Evolutionary conservation across 2,888 invertebrate species (phyloP).

Genomic region (Polymixis lichenea): DNA sequence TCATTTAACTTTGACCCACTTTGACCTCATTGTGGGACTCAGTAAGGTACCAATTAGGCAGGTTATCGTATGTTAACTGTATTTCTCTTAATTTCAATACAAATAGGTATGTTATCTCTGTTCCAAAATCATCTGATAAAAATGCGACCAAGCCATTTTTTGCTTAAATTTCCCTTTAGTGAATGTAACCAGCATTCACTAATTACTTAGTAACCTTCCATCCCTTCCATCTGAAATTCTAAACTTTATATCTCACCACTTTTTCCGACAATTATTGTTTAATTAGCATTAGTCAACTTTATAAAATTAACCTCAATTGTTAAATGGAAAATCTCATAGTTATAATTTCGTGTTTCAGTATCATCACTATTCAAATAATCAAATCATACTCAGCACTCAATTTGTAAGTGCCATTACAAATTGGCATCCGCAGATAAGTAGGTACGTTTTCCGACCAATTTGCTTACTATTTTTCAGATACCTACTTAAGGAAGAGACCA

Average conservation of each 20-base stretch:
- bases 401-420: not conserved
- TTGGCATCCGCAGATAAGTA: not conserved
- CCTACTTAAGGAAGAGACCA: no score
- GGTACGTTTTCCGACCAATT: not conserved
- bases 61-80: constrained; percentile 6
- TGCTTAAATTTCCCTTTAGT: no score
- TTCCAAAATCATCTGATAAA: not conserved
- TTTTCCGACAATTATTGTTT: no score
- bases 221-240: no score
- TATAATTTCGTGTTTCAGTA: not conserved
- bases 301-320: no score
- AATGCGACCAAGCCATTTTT: not conserved
- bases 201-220: no score
- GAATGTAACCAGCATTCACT: not conserved
- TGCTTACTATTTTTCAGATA: no score
- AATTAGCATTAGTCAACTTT: no score
- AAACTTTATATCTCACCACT: no score
- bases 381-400: not conserved
- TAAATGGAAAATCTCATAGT: not conserved
- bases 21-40: constrained; percentile 38
- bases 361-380: not conserved
- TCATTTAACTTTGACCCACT: constrained; percentile 45
- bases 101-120: not conserved
- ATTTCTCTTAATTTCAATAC: constrained; percentile 6
- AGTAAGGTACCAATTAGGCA: constrained; percentile 19